These are phyloP conservation scores for Actinostola sp. DNA, from an alignment of 92 coral and sea anemone species.

Conservation along the genomic window DNA sequence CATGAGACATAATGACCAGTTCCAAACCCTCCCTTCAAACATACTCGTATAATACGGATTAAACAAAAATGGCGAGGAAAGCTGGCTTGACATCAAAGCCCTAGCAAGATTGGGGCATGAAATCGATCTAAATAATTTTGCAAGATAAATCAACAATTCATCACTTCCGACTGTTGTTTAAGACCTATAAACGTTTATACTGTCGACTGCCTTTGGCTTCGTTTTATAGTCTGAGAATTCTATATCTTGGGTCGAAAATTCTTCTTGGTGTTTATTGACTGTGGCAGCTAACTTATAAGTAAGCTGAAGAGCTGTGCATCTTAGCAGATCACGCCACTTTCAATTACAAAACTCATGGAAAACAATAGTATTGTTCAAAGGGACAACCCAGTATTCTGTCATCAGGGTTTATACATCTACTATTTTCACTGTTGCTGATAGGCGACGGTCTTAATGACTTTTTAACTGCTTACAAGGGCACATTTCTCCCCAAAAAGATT, in stretches of 20 bases:
- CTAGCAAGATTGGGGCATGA: not conserved
- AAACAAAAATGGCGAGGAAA: no score
- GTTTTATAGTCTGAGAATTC: not conserved
- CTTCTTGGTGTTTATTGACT: no score
- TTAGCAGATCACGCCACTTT: slow-evolving; percentile 19
- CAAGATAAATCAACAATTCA: slow-evolving; percentile 1
- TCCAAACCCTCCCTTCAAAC: no score
- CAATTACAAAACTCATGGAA: not conserved
- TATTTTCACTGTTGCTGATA: not conserved
- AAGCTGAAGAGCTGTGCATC: not conserved
- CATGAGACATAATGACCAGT: no score
- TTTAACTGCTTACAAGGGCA: not conserved
- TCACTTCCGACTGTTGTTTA: not conserved
- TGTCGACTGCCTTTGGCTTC: not conserved
- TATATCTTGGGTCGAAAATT: no score
- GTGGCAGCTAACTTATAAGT: not conserved
- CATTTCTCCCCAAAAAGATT: not conserved
- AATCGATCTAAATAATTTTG: not conserved
- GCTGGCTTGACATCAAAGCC: not conserved
- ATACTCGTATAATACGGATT: no score
- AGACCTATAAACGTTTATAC: not conserved
- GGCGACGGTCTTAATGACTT: not conserved
- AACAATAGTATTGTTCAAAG: not conserved
- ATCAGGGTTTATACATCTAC: not conserved
- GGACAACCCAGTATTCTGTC: not conserved